Evolutionary conservation across 1,140 invertebrate species (phyloP).

Genomic region (Drosophila malerkotliana): DNA sequence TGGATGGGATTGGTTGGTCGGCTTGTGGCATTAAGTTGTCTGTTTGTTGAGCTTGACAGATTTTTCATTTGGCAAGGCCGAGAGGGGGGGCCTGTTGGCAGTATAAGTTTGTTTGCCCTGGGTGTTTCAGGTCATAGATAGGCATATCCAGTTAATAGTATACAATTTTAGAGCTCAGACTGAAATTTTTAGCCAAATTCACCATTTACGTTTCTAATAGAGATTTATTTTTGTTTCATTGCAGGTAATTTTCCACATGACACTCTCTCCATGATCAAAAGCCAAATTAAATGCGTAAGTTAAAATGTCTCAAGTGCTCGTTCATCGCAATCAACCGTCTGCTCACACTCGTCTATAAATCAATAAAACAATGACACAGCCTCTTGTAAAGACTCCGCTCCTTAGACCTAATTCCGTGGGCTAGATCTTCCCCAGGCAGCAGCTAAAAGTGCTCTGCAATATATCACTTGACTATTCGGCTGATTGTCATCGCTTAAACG

Average conservation of each 20-base stretch:
- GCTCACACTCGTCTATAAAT: slow-evolving; percentile 60
- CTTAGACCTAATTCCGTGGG: slow-evolving; percentile 13
- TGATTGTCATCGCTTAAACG: slow-evolving; percentile 77
- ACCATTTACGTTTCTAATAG: not conserved
- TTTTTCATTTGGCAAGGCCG: slow-evolving; percentile 62
- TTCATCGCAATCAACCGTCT: slow-evolving; percentile 57
- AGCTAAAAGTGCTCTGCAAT: slow-evolving; percentile 26
- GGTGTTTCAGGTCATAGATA: slow-evolving; percentile 41
- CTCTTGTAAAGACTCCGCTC: slow-evolving; percentile 17
- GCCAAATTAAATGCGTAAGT: slow-evolving; percentile 34
- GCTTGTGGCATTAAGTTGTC: slow-evolving; percentile 76
- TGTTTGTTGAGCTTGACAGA: slow-evolving; percentile 78
- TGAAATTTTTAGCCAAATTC: not conserved
- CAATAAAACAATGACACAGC: slow-evolving; percentile 68
- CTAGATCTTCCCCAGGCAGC: not conserved
- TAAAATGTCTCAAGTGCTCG: slow-evolving; percentile 37
- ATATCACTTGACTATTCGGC: slow-evolving; percentile 59
- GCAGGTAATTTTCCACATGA: slow-evolving; percentile 35
- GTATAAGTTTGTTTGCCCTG: slow-evolving; percentile 27
- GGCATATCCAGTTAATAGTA: slow-evolving; percentile 49
- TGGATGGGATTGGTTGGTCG: slow-evolving; percentile 30
- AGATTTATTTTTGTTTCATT: slow-evolving; percentile 17
- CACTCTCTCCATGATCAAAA: not conserved
- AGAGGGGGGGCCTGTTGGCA: not conserved
- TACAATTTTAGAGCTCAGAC: not conserved